Conservation (phyloP, 2,797 vertebrate species). For the Anas flavirostris region DNA sequence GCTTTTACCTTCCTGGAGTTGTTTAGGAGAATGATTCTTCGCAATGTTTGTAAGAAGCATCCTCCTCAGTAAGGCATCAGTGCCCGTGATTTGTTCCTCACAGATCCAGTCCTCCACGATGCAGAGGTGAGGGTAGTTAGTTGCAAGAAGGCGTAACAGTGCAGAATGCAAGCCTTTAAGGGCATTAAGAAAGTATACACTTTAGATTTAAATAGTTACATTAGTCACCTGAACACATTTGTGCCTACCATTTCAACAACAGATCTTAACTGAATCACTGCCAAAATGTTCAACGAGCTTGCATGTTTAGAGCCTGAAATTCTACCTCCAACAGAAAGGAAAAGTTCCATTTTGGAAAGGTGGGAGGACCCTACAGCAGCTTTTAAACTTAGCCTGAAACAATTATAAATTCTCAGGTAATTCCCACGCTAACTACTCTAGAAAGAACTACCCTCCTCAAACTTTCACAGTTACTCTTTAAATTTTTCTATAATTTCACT, state of each 20-base stretch:
- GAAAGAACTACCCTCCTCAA: neutral
- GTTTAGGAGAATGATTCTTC: slow-evolving; percentile 90
- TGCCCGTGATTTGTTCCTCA: slow-evolving; percentile 97
- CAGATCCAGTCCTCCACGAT: slow-evolving; percentile 99
- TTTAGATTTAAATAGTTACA: neutral
- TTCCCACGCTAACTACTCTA: neutral
- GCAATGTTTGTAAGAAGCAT: slow-evolving; percentile 92
- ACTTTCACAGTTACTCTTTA: neutral
- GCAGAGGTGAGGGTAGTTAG: slow-evolving; percentile 97
- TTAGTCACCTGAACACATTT: neutral
- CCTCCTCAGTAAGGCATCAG: slow-evolving; percentile 89
- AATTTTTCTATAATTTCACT: neutral
- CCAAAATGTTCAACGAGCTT: neutral
- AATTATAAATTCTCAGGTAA: neutral
- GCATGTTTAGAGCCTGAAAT: neutral
- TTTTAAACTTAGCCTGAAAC: neutral
- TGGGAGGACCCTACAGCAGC: neutral
- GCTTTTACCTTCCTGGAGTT: slow-evolving; percentile 90
- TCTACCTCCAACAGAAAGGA: neutral
- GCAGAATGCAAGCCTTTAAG: slow-evolving; percentile 92
- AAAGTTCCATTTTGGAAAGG: neutral
- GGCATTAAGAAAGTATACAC: neutral
- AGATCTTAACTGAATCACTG: neutral
- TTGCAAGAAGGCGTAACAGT: slow-evolving; percentile 93
- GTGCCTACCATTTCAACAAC: neutral